phyloP scores from a whole-genome alignment of 2,888 invertebrate species.

The Lamellibrachia satsuma region DNA sequence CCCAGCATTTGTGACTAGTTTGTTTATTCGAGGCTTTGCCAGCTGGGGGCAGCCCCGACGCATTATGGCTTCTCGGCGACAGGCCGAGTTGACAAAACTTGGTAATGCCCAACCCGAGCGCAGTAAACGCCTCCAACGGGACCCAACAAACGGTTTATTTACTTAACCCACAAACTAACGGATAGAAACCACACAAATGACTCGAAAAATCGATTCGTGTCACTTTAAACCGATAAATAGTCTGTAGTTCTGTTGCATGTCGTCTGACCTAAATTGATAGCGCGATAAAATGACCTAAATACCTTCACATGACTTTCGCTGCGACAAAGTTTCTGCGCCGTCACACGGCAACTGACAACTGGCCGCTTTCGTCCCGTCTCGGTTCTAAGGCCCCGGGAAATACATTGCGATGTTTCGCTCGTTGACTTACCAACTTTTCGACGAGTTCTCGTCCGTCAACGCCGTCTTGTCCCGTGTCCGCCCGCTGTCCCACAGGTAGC shows the following conservation, averaged over 20 bases:
- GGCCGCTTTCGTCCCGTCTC: constrained; percentile 21
- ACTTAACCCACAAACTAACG: not conserved
- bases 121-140: not conserved
- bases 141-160: not conserved
- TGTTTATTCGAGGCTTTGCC: constrained; percentile 9
- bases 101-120: not conserved
- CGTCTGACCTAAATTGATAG: constrained; percentile 23
- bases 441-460: constrained; percentile 9
- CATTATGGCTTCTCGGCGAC: constrained; percentile 9
- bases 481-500: constrained; percentile 25
- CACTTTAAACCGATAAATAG: not conserved
- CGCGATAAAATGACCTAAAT: constrained; percentile 29
- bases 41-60: not conserved
- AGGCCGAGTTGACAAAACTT: not conserved
- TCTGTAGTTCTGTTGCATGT: constrained; percentile 21
- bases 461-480: not conserved
- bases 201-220: not conserved
- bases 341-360: constrained; percentile 17
- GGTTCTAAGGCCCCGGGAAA: not conserved
- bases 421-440: constrained; percentile 19
- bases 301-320: constrained; percentile 27
- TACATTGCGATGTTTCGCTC: not conserved
- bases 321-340: not conserved
- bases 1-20: not conserved
- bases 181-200: not conserved